Evolutionary conservation across 2,797 vertebrate genomes (phyloP).

Genomic region (Clarias platycephalus): DNA sequence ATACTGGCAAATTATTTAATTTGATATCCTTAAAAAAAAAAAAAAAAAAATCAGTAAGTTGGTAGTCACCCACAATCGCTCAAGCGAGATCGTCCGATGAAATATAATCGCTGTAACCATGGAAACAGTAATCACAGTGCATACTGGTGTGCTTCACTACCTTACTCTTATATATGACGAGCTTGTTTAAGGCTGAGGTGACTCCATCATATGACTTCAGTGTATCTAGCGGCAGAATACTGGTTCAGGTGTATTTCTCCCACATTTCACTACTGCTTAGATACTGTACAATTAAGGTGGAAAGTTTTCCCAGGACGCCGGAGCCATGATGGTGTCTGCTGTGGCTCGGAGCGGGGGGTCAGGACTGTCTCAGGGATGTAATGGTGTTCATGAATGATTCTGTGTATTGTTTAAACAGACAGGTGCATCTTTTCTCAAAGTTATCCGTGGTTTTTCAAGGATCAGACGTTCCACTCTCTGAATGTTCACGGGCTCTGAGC

Average conservation of each 20-base stretch:
- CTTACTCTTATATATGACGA: not conserved
- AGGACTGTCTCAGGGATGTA: no score
- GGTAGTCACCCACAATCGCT: not conserved
- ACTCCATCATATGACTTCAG: not conserved
- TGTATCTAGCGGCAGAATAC: not conserved
- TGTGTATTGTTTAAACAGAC: no score
- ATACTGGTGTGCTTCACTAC: not conserved
- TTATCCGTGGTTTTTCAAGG: no score
- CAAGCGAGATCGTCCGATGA: not conserved
- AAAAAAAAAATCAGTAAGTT: not conserved
- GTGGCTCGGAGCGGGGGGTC: no score
- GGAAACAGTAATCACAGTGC: slow-evolving; percentile 7
- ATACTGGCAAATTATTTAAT: not conserved
- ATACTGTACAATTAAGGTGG: no score
- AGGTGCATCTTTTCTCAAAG: no score
- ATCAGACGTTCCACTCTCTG: no score
- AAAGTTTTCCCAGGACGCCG: no score
- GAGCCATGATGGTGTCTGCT: no score
- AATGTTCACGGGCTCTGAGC: no score
- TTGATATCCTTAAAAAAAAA: not conserved
- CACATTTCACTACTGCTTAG: no score
- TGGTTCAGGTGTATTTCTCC: not conserved
- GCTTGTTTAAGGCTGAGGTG: slow-evolving; percentile 11
- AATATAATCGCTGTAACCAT: slow-evolving; percentile 8
- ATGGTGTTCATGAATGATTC: no score